Conservation (phyloP, 2,888 invertebrate genomes). For the Meteorus cinctellus region DNA sequence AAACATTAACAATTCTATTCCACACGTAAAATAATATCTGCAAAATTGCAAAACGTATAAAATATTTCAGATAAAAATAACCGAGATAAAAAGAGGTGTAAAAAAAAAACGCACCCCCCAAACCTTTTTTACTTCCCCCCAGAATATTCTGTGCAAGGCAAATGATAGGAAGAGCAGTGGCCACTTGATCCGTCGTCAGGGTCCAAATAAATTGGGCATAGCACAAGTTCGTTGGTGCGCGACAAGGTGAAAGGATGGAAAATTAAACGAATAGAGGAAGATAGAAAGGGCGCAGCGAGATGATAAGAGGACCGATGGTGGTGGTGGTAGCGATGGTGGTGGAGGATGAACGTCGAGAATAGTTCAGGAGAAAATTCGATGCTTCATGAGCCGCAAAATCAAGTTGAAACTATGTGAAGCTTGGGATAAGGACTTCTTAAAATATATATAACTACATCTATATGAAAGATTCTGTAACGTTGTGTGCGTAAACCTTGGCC, state of each 20-base stretch:
- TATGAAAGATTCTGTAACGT: not conserved
- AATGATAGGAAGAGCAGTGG: slow-evolving; percentile 17
- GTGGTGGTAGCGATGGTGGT: not conserved
- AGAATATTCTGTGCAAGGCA: slow-evolving; percentile 25
- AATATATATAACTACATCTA: not conserved
- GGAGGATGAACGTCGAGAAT: slow-evolving; percentile 27
- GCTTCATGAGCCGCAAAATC: slow-evolving; percentile 72
- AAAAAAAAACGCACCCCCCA: no score
- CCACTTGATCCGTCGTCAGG: slow-evolving; percentile 31
- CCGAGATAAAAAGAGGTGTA: no score
- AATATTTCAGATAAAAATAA: no score
- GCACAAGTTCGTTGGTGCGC: slow-evolving; percentile 18
- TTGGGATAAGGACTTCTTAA: slow-evolving; percentile 37
- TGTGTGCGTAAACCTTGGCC: not conserved
- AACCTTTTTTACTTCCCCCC: no score
- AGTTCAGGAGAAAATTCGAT: slow-evolving; percentile 60
- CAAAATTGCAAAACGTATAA: no score
- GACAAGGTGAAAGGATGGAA: slow-evolving; percentile 30
- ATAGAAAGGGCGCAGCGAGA: not conserved
- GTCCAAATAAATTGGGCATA: slow-evolving; percentile 33
- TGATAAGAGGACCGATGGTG: not conserved
- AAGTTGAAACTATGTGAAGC: slow-evolving; percentile 62
- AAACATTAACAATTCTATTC: no score
- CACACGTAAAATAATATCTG: no score
- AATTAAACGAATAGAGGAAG: slow-evolving; percentile 12